Evolutionary conservation across 2,888 invertebrate species (phyloP).

Genomic region (Drosophila nigricruria): DNA sequence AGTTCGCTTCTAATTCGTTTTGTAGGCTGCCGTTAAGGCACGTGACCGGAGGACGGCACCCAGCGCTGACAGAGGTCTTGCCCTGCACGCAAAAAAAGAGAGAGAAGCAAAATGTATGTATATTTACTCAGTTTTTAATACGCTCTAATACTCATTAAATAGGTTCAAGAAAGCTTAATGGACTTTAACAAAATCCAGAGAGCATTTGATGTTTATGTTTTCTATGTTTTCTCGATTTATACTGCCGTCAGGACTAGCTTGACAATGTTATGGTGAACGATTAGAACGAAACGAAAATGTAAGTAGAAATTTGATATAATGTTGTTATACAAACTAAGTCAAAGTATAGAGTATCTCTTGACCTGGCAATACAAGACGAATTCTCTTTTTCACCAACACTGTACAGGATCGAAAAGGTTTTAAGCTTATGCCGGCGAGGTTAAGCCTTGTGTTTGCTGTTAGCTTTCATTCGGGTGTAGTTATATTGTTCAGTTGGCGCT

Average conservation of each 20-base stretch:
- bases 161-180: background rate
- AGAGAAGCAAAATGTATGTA: slow-evolving; percentile 23
- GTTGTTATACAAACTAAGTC: too few species aligned
- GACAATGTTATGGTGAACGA: too few species aligned
- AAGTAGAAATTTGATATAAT: too few species aligned
- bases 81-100: background rate
- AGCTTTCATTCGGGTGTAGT: slow-evolving; percentile 48
- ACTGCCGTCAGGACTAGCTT: too few species aligned
- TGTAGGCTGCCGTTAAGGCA: slow-evolving; percentile 27
- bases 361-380: background rate
- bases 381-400: slow-evolving; percentile 42
- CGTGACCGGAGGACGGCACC: slow-evolving; percentile 45
- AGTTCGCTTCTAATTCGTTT: slow-evolving; percentile 37
- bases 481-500: slow-evolving; percentile 35
- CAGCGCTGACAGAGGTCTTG: slow-evolving; percentile 1
- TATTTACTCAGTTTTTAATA: slow-evolving; percentile 24
- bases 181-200: background rate
- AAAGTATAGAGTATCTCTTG: slow-evolving; percentile 8
- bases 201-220: background rate
- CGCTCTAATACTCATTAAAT: slow-evolving; percentile 10
- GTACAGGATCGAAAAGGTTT: slow-evolving; percentile 66
- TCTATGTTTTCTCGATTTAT: too few species aligned
- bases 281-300: too few species aligned
- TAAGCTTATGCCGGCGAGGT: slow-evolving; percentile 41
- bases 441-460: slow-evolving; percentile 24